These are phyloP conservation scores for Melanophora roralis DNA, from an alignment of 2,888 invertebrate genomes.

Conservation along the genomic window DNA sequence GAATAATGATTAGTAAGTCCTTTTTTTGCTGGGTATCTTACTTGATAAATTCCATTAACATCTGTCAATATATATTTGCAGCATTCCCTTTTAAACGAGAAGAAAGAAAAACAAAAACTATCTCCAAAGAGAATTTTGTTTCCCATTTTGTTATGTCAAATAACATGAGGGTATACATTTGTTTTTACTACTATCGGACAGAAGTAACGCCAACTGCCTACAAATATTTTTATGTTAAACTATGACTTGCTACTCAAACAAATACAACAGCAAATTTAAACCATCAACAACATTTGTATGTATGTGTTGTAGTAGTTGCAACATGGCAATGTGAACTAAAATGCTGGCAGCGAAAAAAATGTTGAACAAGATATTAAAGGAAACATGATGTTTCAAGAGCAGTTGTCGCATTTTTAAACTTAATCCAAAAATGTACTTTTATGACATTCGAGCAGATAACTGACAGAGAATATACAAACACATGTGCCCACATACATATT, in stretches of 20 bases:
- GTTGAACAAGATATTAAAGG: conserved; percentile 9
- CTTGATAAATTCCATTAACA: too few species aligned
- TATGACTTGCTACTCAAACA: neutral
- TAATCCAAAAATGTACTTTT: conserved; percentile 10
- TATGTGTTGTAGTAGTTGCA: conserved; percentile 12
- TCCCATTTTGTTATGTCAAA: neutral
- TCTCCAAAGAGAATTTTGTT: neutral
- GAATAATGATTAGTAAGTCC: too few species aligned
- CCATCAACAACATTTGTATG: conserved; percentile 30
- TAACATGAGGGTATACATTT: neutral
- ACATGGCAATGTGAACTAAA: conserved; percentile 44
- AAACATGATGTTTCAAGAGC: conserved; percentile 14
- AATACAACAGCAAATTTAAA: conserved; percentile 22
- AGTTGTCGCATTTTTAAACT: conserved; percentile 10
- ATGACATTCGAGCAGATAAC: neutral
- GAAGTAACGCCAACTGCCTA: neutral
- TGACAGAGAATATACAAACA: neutral
- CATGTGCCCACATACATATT: neutral
- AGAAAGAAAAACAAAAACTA: conserved; percentile 14
- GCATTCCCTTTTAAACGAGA: too few species aligned
- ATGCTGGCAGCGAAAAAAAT: conserved; percentile 16
- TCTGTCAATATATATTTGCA: too few species aligned
- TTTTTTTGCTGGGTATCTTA: too few species aligned
- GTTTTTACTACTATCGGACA: too few species aligned
- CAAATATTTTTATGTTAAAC: neutral